Percentiles rank a stretch among this genome's conserved stretches.
Conservation (phyloP, 2,888 invertebrate species). For the Caenorhabditis japonica region DNA sequence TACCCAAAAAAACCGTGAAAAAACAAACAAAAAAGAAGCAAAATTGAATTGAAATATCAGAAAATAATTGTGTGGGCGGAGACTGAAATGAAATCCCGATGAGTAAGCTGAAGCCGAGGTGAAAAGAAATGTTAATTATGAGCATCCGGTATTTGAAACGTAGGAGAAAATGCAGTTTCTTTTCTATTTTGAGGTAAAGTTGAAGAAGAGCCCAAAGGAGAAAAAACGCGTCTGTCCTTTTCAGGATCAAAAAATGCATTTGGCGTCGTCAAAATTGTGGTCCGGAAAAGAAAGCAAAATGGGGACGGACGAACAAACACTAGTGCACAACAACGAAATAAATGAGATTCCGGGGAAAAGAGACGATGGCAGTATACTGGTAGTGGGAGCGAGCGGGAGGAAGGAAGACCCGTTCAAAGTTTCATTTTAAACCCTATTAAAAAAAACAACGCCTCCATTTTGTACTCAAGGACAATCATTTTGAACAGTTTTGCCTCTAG, state of each 20-base stretch:
- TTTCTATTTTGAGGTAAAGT: no score
- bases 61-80: constrained; percentile 7
- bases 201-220: not conserved
- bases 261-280: constrained; percentile 9
- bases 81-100: constrained; percentile 10
- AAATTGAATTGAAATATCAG: constrained; percentile 15
- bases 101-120: constrained; percentile 21
- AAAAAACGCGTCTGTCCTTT: constrained; percentile 15
- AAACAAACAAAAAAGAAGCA: constrained; percentile 13
- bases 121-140: constrained; percentile 42
- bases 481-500: constrained; percentile 46
- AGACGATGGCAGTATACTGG: constrained; percentile 11
- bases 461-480: constrained; percentile 49
- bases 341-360: constrained; percentile 3
- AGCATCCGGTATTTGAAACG: constrained; percentile 33
- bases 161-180: constrained; percentile 16
- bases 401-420: constrained; percentile 8
- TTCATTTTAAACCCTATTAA: no score
- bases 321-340: constrained; percentile 15
- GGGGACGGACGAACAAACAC: constrained; percentile 9
- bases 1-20: not conserved
- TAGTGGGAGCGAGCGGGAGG: not conserved
- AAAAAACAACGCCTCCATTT: constrained; percentile 41
- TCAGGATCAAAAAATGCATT: constrained; percentile 16
- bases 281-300: not conserved